Evolutionary conservation across 2,113 vertebrate species (phyloP), one percentile per base, ranked within the genome.

Genomic region (Eretmochelys imbricata): DNA sequence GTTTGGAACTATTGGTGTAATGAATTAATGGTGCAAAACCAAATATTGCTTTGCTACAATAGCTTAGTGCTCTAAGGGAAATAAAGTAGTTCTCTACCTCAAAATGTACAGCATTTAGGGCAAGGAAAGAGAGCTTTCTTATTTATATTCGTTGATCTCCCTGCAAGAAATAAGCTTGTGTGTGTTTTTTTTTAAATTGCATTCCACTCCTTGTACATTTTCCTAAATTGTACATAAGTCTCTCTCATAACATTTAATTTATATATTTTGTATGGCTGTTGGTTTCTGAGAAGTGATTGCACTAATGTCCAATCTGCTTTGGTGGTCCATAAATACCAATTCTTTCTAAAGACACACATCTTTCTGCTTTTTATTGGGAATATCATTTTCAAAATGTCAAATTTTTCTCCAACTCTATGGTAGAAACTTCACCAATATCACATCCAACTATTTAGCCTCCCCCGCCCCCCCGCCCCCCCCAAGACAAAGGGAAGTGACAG

Each of bases 61-160:
- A 69, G 55, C 27, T 62, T n/a, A 50, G 38, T 91, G 49, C 90
- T 97, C 97, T 95, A 98, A 97, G 96, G 97, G 96, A 98, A 97
- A 87, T 8, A 65, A 84, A 95, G 91, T 78, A 88, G 98, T 98
- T 98, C 98, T 98, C 99, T 99, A 99, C 99, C 99, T 99, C 99
- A 99, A 87, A 97, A 93, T 97, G 96, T 96, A 89, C 95, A 97
- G 97, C 91, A 97, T 98, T 95, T 98, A 97, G 97, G 90, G 83
- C 83, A 93, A 93, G 89, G 92, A 69, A 94, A 95, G 96, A 98
- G 97, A 94, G 97, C 88, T 98, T 97, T 96, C 96, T 98, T 99
- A 98, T 98, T 98, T 98, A 98, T 99, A 98, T 98, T 97, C 97
- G 84, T 96, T 22, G 97, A 95, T 88, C 57, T 87, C 91, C 79